Evolutionary conservation across 2,797 vertebrate genomes (phyloP), one percentile per base, ranked within the genome.

Genomic region (Lates japonicus): DNA sequence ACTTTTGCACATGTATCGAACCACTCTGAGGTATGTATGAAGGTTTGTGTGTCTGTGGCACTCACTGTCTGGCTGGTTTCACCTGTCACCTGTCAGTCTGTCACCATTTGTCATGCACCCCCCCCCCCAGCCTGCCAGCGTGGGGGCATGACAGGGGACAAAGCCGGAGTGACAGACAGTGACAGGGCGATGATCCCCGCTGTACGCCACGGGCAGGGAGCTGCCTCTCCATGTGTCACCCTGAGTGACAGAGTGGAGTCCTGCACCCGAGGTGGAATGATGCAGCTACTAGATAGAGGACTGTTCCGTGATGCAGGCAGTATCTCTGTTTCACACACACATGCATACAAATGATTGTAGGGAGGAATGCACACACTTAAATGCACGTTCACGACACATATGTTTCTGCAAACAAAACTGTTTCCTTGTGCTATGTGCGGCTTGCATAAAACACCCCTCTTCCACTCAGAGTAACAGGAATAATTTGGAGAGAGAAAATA

Each of bases 21-120:
- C 66, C 70, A 17, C 67, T 31, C 35, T 33, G 74, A 65, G 73
- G 70, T 74, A 71, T 59, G 78, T 72, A 70, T 82, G 75, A 78
- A 75, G 68, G 51, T 51, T 57, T 39, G 49, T 59, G 75, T 62
- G 77, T 77, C 83, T 82, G 81, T 82, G 78, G 35, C 70, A 62
- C 58, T 37, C 7, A 63, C 79, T 81, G 82, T 83, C 76, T 72
- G 85, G 65, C 71, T 54, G 66, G 71, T 81, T 82, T 91, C 90
- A 91, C 93, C 92, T 92, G 91, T 91, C 93, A 91, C 88, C 92
- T 93, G 91, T 94, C 94, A 94, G 80, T 88, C 88, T 89, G 90
- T 91, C 90, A 84, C 33, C 3, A 51, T 55, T 60, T 22, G 5
- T 75, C 86, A 85, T 22, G 46, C 35, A 2, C 1, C 63, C 71